A percentile compares a stretch with the other conserved stretches of the same genome.
These are phyloP conservation scores for Acomys russatus DNA, from an alignment of 2,797 vertebrate genomes.

Conservation along the genomic window DNA sequence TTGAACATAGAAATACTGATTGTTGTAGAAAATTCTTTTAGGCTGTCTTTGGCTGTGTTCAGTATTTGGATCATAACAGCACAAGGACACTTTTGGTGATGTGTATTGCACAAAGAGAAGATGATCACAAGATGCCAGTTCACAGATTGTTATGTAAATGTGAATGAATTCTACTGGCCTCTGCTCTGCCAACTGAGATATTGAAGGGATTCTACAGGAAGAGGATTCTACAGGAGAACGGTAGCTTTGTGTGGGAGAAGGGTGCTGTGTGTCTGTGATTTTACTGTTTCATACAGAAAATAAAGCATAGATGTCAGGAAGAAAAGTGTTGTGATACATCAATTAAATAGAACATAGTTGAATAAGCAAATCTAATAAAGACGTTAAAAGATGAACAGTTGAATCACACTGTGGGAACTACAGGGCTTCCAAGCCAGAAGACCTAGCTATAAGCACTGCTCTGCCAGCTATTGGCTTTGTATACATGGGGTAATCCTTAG, in stretches of 20 bases:
- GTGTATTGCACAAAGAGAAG: background rate
- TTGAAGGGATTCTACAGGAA: too few relatives aligned
- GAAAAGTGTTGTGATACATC: background rate
- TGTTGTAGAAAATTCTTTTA: background rate
- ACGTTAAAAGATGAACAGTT: constrained; percentile 1
- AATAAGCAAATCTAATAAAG: background rate
- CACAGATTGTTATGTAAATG: background rate
- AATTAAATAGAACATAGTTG: constrained; percentile 19
- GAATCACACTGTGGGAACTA: background rate
- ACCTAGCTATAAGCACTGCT: background rate
- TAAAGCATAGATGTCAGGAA: background rate
- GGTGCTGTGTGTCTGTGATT: background rate
- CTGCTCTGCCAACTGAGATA: too few relatives aligned
- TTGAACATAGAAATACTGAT: background rate
- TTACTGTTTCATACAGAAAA: background rate
- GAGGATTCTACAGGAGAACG: background rate
- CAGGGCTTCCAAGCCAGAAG: background rate
- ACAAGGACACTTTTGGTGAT: background rate
- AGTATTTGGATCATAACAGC: background rate
- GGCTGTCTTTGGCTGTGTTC: background rate
- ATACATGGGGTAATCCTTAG: background rate
- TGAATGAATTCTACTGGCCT: background rate
- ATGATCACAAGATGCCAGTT: background rate
- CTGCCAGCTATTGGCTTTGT: background rate
- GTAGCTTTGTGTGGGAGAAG: background rate